Conservation (phyloP, 2,888 invertebrate genomes). For the Choreutis nemorana region DNA sequence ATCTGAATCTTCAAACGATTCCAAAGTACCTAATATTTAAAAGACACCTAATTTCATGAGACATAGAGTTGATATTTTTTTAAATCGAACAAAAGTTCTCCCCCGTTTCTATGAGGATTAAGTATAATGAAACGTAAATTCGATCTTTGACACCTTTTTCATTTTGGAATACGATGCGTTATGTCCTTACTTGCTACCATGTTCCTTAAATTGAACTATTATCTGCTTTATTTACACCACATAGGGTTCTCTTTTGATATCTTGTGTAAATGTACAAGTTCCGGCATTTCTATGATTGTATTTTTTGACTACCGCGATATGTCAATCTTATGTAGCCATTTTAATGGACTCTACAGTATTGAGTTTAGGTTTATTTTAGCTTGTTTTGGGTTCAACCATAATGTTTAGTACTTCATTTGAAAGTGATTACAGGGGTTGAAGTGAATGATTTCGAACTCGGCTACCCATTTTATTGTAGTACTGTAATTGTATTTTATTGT, state of each 20-base stretch:
- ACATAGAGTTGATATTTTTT: not conserved
- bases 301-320: conserved; percentile 7
- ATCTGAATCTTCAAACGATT: conserved; percentile 8
- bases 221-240: too few relatives aligned
- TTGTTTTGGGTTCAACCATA: not conserved
- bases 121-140: conserved; percentile 66
- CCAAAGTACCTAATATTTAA: conserved; percentile 12
- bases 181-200: too few relatives aligned
- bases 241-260: too few relatives aligned
- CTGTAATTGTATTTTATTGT: conserved; percentile 43
- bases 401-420: conserved; percentile 25
- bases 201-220: too few relatives aligned
- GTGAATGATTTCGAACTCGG: conserved; percentile 23
- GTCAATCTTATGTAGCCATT: not conserved
- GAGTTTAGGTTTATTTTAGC: not conserved
- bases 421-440: conserved; percentile 29
- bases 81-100: conserved; percentile 13
- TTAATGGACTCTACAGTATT: not conserved
- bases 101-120: conserved; percentile 57
- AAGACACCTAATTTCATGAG: too few relatives aligned
- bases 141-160: conserved; percentile 67
- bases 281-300: conserved; percentile 50
- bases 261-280: too few relatives aligned
- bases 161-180: conserved; percentile 50
- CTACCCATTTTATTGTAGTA: conserved; percentile 31